These are phyloP conservation scores for Sisyra nigra DNA, from an alignment of 2,888 invertebrate genomes.

Conservation along the genomic window DNA sequence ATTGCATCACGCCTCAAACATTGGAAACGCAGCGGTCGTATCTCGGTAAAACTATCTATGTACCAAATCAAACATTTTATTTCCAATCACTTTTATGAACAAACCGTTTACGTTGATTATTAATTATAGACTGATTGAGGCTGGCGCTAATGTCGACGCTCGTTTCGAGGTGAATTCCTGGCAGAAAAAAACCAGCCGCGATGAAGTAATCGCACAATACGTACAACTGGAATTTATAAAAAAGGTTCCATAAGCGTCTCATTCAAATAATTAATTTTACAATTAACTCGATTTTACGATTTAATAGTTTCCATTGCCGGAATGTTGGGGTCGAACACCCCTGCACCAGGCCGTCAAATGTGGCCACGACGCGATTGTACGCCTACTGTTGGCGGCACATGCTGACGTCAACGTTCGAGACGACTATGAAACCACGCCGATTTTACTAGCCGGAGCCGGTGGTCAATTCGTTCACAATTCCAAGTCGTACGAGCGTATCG, in stretches of 20 bases:
- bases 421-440: constrained; percentile 23
- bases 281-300: constrained; percentile 16
- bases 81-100: neutral
- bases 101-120: neutral
- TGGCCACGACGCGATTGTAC: constrained; percentile 22
- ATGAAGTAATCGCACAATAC: constrained; percentile 7
- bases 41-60: constrained; percentile 3
- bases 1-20: constrained; percentile 21
- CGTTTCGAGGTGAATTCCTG: constrained; percentile 13
- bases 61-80: neutral
- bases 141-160: constrained; percentile 9
- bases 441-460: constrained; percentile 23
- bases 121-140: neutral
- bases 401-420: constrained; percentile 23
- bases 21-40: constrained; percentile 17
- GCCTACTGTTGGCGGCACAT: constrained; percentile 19
- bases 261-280: constrained; percentile 10
- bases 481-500: neutral
- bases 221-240: constrained; percentile 6
- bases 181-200: constrained; percentile 8
- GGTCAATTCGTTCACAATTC: constrained; percentile 10
- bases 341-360: constrained; percentile 25
- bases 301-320: constrained; percentile 23
- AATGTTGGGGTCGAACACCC: constrained; percentile 23
- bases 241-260: constrained; percentile 12